These are phyloP conservation scores for Diorhabda carinulata DNA, from an alignment of 1,140 invertebrate species.

Conservation along the genomic window DNA sequence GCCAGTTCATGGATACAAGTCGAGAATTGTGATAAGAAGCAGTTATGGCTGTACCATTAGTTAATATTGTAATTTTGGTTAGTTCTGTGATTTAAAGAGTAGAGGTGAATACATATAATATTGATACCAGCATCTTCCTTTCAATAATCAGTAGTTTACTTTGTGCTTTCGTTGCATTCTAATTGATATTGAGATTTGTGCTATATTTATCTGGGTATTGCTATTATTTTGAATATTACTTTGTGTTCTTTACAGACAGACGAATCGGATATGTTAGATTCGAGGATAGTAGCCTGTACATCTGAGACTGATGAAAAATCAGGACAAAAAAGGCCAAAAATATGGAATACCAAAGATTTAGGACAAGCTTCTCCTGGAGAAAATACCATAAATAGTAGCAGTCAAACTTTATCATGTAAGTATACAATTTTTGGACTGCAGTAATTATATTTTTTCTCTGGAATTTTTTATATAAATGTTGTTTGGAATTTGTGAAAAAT, in stretches of 20 bases:
- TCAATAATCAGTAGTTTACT: no score
- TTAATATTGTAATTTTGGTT: no score
- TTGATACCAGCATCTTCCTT: no score
- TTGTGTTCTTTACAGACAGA: conserved; percentile 35
- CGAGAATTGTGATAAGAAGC: no score
- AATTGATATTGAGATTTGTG: no score
- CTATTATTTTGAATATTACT: neutral
- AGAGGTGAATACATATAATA: no score
- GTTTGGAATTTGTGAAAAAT: neutral
- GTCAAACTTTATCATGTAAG: conserved; percentile 42
- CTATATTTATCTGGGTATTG: no score
- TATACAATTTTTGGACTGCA: neutral
- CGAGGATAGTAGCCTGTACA: conserved; percentile 35
- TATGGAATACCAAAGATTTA: conserved; percentile 32
- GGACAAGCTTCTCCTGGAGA: conserved; percentile 29
- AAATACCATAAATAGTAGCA: conserved; percentile 35
- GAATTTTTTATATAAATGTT: neutral
- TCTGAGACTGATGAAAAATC: conserved; percentile 35
- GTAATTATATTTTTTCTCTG: no score
- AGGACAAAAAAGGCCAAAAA: conserved; percentile 33
- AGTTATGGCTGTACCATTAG: no score
- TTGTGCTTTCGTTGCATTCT: no score
- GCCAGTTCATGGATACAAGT: no score
- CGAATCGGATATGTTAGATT: conserved; percentile 36
- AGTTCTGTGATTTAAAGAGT: no score